Evolutionary conservation across 2,113 vertebrate species (phyloP).

Genomic region (Limnothrissa miodon): DNA sequence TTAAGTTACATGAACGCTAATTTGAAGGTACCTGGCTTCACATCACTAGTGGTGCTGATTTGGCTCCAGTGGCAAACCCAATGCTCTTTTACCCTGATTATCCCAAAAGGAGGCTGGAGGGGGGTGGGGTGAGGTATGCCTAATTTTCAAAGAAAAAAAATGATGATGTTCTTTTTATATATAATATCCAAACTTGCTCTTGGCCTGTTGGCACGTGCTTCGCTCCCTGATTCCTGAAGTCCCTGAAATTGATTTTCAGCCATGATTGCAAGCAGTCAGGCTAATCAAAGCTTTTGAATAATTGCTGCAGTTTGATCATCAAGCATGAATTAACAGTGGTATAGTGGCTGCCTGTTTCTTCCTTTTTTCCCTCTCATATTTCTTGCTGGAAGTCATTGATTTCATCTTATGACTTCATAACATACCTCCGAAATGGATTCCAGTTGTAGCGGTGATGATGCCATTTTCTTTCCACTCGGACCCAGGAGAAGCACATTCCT

Average conservation of each 20-base stretch:
- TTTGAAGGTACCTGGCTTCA: conserved; percentile 75
- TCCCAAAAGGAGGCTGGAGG: conserved; percentile 61
- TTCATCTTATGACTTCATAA: conserved; percentile 65
- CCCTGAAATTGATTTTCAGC: conserved; percentile 74
- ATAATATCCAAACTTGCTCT: conserved; percentile 52
- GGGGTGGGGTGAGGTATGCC: background rate
- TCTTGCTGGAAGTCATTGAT: conserved; percentile 50
- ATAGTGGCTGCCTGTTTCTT: conserved; percentile 40
- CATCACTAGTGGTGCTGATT: conserved; percentile 67
- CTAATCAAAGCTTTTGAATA: conserved; percentile 74
- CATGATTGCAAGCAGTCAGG: conserved; percentile 67
- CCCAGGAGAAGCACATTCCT: conserved; percentile 38
- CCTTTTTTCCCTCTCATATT: conserved; percentile 46
- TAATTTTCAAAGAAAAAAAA: conserved; percentile 23
- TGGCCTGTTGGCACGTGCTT: conserved; percentile 65
- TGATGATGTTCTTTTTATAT: conserved; percentile 26
- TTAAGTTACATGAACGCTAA: conserved; percentile 74
- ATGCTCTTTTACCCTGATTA: conserved; percentile 72
- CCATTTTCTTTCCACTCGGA: conserved; percentile 47
- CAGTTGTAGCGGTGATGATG: conserved; percentile 58
- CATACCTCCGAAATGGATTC: conserved; percentile 64
- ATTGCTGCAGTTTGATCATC: conserved; percentile 67
- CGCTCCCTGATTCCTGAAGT: conserved; percentile 67
- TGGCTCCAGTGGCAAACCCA: conserved; percentile 65
- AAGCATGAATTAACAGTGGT: conserved; percentile 56